Conservation (phyloP, 2,797 vertebrate genomes). For the Scyliorhinus canicula region DNA sequence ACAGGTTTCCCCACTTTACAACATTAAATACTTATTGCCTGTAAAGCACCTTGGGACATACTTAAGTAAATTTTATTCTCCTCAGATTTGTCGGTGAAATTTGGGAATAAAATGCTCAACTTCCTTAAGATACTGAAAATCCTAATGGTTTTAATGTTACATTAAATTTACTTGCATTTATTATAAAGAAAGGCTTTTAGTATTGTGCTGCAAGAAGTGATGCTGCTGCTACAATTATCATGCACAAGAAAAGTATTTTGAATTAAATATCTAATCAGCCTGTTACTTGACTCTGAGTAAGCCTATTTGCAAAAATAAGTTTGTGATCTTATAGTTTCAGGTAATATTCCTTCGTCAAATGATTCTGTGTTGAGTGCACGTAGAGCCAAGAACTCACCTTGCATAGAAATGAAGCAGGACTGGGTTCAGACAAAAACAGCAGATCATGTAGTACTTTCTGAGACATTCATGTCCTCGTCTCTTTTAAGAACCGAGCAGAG, state of each 20-base stretch:
- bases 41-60: background rate
- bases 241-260: background rate
- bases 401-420: background rate
- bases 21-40: background rate
- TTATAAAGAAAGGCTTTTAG: background rate
- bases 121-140: background rate
- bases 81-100: background rate
- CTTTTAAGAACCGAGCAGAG: background rate
- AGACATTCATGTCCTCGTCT: background rate
- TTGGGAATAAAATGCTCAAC: background rate
- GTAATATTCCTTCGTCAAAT: background rate
- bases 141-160: background rate
- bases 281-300: background rate
- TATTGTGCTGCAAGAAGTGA: background rate
- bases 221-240: background rate
- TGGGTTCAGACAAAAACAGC: background rate
- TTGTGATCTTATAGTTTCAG: background rate
- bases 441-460: background rate
- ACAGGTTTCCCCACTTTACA: background rate
- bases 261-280: background rate
- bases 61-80: background rate
- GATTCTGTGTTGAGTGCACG: background rate
- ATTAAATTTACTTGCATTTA: background rate
- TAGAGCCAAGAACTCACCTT: background rate
- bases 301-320: background rate